These are phyloP conservation scores for Blastobasis adustella DNA, from an alignment of 2,888 invertebrate species.

Conservation along the genomic window DNA sequence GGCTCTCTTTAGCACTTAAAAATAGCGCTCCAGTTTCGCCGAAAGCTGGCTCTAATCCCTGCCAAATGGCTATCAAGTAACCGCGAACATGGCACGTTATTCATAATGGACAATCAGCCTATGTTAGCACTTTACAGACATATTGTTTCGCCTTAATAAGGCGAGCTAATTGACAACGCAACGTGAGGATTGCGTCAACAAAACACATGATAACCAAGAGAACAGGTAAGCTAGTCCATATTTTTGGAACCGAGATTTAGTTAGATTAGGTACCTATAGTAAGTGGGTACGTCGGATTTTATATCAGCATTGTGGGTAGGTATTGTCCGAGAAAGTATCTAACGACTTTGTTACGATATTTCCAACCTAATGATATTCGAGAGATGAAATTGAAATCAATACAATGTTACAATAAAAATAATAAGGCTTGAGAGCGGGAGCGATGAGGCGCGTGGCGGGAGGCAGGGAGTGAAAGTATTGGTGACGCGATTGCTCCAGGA, in stretches of 20 bases:
- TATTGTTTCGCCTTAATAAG: conserved; percentile 12
- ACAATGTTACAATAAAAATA: too few relatives aligned
- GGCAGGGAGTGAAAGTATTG: conserved; percentile 28
- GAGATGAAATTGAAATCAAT: too few relatives aligned
- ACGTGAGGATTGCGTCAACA: conserved; percentile 1
- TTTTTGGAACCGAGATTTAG: too few relatives aligned
- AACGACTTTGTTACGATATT: too few relatives aligned
- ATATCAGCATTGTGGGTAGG: neutral
- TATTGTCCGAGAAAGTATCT: conserved; percentile 1
- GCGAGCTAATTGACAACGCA: conserved; percentile 8
- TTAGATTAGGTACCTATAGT: neutral
- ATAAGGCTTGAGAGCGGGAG: too few relatives aligned
- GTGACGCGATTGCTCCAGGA: conserved; percentile 32
- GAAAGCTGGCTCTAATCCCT: neutral
- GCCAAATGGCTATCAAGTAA: conserved; percentile 3
- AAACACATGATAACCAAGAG: too few relatives aligned
- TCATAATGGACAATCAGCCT: conserved; percentile 11
- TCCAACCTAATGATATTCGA: too few relatives aligned
- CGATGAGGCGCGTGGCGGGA: neutral
- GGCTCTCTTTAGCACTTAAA: too few relatives aligned
- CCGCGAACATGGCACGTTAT: conserved; percentile 1
- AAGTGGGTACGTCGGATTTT: neutral
- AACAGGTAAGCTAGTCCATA: too few relatives aligned
- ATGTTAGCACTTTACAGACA: conserved; percentile 12
- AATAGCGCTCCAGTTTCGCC: neutral